A percentile compares a stretch with the other conserved stretches of the same genome.
These are phyloP conservation scores for Agapornis canus DNA, from an alignment of 2,797 vertebrate species.

Conservation along the genomic window DNA sequence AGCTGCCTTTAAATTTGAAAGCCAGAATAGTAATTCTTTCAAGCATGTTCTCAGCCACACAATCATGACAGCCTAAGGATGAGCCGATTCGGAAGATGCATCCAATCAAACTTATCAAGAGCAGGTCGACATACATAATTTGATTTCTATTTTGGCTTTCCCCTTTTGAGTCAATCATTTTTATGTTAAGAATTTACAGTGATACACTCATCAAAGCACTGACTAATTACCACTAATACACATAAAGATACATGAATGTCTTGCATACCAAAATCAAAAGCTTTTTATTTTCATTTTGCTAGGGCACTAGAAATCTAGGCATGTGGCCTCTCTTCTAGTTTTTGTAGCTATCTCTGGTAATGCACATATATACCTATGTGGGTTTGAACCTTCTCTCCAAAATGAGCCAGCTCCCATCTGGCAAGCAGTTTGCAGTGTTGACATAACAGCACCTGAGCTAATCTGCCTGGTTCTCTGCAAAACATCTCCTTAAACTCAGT, in stretches of 20 bases:
- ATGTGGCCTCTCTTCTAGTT: background rate
- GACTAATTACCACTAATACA: background rate
- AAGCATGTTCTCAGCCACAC: background rate
- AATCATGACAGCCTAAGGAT: background rate
- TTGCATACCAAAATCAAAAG: background rate
- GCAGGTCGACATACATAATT: background rate
- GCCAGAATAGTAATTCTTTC: slow-evolving; percentile 13
- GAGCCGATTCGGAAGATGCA: background rate
- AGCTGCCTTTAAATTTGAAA: slow-evolving; percentile 10
- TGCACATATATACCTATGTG: background rate
- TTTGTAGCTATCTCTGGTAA: background rate
- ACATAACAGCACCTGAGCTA: background rate
- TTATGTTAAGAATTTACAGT: background rate
- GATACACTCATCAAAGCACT: background rate
- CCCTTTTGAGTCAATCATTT: background rate
- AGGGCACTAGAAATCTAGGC: background rate
- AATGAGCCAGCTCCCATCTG: background rate
- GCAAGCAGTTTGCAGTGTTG: background rate
- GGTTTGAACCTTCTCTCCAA: background rate
- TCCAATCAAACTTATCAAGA: background rate
- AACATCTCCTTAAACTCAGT: background rate
- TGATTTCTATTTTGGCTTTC: slow-evolving; percentile 8
- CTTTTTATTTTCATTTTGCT: background rate
- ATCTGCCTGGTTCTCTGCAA: background rate
- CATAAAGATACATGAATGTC: background rate